These are phyloP conservation scores for Artibeus jamaicensis DNA, from an alignment of 2,797 vertebrate genomes.

Conservation along the genomic window DNA sequence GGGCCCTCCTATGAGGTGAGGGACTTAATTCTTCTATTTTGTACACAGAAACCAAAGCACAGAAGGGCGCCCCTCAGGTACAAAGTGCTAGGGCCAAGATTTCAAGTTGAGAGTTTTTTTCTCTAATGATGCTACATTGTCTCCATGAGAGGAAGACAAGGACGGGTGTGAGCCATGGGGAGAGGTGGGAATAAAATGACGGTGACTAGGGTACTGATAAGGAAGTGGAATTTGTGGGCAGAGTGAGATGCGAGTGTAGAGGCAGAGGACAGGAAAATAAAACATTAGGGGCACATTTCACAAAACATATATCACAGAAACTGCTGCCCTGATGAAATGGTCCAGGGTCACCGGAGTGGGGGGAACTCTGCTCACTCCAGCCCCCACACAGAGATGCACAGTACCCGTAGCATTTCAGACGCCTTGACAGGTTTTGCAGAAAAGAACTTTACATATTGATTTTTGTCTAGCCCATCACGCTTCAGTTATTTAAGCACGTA, in stretches of 20 bases:
- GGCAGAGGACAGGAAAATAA: neutral
- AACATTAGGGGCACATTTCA: neutral
- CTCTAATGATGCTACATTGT: neutral
- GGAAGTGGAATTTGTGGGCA: neutral
- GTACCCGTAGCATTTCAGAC: neutral
- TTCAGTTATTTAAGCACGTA: neutral
- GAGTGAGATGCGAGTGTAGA: neutral
- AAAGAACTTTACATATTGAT: neutral
- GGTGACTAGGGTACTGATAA: neutral
- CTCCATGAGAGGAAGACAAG: neutral
- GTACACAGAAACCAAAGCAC: neutral
- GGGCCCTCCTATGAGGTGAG: neutral
- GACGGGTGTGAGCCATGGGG: accelerated
- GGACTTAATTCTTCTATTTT: neutral
- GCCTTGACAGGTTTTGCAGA: neutral
- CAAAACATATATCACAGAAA: neutral
- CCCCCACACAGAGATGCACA: neutral
- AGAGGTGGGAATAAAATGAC: neutral
- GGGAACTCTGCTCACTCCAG: neutral
- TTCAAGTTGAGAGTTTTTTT: neutral
- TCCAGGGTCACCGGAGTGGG: no score
- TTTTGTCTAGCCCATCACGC: neutral
- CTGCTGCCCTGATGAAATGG: neutral
- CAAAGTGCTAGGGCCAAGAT: neutral
- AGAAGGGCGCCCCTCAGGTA: neutral